phyloP scores from a whole-genome alignment of 2,113 vertebrate species.

The Gadus macrocephalus region DNA sequence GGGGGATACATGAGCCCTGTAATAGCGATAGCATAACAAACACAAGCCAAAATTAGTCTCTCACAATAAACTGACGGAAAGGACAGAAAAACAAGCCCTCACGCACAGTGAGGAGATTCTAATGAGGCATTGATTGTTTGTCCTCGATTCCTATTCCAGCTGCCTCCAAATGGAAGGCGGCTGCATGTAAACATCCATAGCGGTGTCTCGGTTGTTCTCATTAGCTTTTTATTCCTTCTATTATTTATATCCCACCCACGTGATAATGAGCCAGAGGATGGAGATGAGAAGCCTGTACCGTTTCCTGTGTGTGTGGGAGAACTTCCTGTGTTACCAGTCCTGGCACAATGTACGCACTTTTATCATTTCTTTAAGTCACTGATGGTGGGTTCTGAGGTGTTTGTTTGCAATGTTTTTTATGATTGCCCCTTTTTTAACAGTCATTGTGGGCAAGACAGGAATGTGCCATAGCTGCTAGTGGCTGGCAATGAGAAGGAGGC shows the following conservation, averaged over 20 bases:
- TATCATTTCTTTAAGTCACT: conserved; percentile 51
- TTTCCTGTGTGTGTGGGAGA: conserved; percentile 53
- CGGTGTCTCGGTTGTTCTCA: conserved; percentile 62
- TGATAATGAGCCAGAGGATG: conserved; percentile 31
- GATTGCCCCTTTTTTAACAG: conserved; percentile 57
- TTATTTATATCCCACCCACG: conserved; percentile 3
- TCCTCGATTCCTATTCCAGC: conserved; percentile 69
- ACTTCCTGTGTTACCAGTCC: conserved; percentile 56
- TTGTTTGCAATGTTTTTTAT: conserved; percentile 67
- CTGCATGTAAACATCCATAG: conserved; percentile 70
- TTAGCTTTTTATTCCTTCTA: conserved; percentile 55
- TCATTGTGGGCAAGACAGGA: conserved; percentile 67
- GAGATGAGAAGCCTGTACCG: conserved; percentile 41
- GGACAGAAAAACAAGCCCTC: conserved; percentile 68
- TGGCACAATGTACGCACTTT: conserved; percentile 54
- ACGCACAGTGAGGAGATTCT: conserved; percentile 59
- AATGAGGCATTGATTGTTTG: conserved; percentile 74
- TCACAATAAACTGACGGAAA: conserved; percentile 66
- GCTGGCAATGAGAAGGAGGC: conserved; percentile 57
- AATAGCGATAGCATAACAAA: conserved; percentile 74
- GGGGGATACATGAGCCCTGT: conserved; percentile 74
- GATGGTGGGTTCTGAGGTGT: conserved; percentile 53
- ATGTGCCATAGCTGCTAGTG: conserved; percentile 66
- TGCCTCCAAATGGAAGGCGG: conserved; percentile 64
- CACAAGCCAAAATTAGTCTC: conserved; percentile 72